These are phyloP conservation scores for Apantesis nais DNA, from an alignment of 2,888 invertebrate species.

Conservation along the genomic window DNA sequence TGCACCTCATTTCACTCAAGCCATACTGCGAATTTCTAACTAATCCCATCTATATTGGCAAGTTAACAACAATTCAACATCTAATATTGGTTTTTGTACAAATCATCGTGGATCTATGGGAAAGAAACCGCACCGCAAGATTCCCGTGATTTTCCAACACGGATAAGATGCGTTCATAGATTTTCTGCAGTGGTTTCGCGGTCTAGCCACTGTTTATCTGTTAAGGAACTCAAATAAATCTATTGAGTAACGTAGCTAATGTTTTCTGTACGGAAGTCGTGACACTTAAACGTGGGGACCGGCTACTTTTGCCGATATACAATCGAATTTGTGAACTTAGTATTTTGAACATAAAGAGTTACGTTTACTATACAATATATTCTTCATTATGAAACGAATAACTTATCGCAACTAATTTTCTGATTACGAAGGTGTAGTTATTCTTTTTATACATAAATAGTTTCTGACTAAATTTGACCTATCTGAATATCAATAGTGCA, in stretches of 20 bases:
- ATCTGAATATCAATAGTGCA: slow-evolving; percentile 15
- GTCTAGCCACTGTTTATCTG: slow-evolving; percentile 78
- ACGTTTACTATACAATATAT: slow-evolving; percentile 12
- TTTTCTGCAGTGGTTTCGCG: slow-evolving; percentile 80
- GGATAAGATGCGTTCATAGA: slow-evolving; percentile 79
- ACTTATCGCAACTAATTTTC: not conserved
- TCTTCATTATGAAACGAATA: not conserved
- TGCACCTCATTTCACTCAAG: slow-evolving; percentile 77
- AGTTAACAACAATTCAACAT: slow-evolving; percentile 69
- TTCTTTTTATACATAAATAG: not conserved
- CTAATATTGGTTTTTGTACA: slow-evolving; percentile 81
- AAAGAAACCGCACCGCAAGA: slow-evolving; percentile 76
- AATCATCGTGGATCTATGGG: slow-evolving; percentile 77
- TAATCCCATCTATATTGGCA: slow-evolving; percentile 64
- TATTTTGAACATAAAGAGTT: slow-evolving; percentile 52
- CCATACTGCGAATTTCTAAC: slow-evolving; percentile 62
- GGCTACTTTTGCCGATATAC: slow-evolving; percentile 60
- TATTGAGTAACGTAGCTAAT: slow-evolving; percentile 71
- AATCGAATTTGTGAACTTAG: slow-evolving; percentile 59
- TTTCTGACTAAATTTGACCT: slow-evolving; percentile 12
- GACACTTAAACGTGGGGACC: slow-evolving; percentile 72
- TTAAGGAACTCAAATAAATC: slow-evolving; percentile 77
- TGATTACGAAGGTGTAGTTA: too few species aligned
- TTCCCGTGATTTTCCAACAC: slow-evolving; percentile 75
- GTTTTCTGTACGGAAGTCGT: slow-evolving; percentile 74